Conservation (phyloP, 2,797 vertebrate genomes). For the Synanceia verrucosa region DNA sequence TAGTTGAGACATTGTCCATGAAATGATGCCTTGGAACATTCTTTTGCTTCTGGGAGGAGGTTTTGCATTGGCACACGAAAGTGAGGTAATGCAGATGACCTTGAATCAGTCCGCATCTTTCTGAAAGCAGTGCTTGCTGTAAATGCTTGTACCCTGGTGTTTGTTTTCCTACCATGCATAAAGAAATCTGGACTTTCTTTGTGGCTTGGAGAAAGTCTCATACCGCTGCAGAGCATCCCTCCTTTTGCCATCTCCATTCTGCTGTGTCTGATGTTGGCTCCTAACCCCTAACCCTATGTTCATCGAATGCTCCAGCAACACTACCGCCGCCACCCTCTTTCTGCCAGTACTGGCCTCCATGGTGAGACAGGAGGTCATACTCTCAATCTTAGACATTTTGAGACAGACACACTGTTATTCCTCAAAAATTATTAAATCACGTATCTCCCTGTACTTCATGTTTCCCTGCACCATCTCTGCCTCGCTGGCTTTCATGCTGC, state of each 20-base stretch:
- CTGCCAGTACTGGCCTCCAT: slow-evolving; percentile 89
- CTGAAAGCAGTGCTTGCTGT: neutral
- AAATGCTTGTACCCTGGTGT: neutral
- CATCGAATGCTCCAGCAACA: slow-evolving; percentile 90
- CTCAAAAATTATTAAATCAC: neutral
- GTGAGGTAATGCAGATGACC: slow-evolving; percentile 82
- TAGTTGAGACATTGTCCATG: slow-evolving; percentile 82
- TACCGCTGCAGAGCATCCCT: slow-evolving; percentile 81
- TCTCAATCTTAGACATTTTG: neutral
- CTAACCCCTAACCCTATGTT: no score
- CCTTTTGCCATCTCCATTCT: slow-evolving; percentile 80
- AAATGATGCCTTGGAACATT: slow-evolving; percentile 90
- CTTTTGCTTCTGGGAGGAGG: slow-evolving; percentile 89
- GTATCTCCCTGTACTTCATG: slow-evolving; percentile 71
- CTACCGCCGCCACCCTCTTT: slow-evolving; percentile 89
- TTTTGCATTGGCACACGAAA: slow-evolving; percentile 89
- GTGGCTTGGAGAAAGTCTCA: slow-evolving; percentile 84
- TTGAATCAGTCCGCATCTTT: neutral
- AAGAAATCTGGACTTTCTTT: slow-evolving; percentile 84
- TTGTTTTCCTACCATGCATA: neutral
- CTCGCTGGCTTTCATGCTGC: slow-evolving; percentile 93
- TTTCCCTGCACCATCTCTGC: slow-evolving; percentile 86
- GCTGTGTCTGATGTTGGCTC: slow-evolving; percentile 84
- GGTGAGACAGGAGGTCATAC: slow-evolving; percentile 72
- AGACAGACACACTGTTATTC: neutral